phyloP scores from a whole-genome alignment of 2,113 vertebrate genomes.

The Heterochromis multidens region DNA sequence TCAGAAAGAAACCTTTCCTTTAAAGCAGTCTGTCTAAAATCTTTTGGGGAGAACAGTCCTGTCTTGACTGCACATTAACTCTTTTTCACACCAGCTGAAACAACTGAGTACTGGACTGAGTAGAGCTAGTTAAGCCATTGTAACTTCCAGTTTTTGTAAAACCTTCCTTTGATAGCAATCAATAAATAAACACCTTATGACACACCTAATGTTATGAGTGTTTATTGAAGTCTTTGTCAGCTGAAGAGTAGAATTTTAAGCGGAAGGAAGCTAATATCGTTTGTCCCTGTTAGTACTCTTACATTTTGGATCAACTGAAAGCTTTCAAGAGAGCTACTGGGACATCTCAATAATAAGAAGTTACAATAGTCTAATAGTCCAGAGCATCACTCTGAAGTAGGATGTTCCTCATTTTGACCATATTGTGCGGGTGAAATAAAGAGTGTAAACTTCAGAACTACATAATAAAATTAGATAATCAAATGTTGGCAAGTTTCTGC shows the following conservation, averaged over 20 bases:
- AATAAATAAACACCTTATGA: not conserved
- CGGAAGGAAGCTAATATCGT: not conserved
- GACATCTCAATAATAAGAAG: not conserved
- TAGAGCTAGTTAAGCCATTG: not conserved
- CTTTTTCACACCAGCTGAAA: not conserved
- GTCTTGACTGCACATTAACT: fast-evolving
- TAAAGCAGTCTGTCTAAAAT: not conserved
- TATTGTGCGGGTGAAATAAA: not conserved
- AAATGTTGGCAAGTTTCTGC: not conserved
- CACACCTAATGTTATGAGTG: fast-evolving
- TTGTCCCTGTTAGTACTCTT: not conserved
- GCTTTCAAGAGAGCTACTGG: not conserved
- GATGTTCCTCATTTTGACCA: not conserved
- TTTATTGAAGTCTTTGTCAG: not conserved
- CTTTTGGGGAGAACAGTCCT: not conserved
- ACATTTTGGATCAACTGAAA: not conserved
- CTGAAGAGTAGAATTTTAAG: not conserved
- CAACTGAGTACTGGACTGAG: not conserved
- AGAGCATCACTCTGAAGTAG: not conserved
- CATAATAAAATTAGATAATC: not conserved
- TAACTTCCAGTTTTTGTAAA: not conserved
- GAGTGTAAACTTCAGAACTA: not conserved
- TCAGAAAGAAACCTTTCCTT: not conserved
- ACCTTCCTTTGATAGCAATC: not conserved
- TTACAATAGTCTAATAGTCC: not conserved